These are phyloP conservation scores for Agriopis marginaria DNA, from an alignment of 2,888 invertebrate genomes.

Conservation along the genomic window DNA sequence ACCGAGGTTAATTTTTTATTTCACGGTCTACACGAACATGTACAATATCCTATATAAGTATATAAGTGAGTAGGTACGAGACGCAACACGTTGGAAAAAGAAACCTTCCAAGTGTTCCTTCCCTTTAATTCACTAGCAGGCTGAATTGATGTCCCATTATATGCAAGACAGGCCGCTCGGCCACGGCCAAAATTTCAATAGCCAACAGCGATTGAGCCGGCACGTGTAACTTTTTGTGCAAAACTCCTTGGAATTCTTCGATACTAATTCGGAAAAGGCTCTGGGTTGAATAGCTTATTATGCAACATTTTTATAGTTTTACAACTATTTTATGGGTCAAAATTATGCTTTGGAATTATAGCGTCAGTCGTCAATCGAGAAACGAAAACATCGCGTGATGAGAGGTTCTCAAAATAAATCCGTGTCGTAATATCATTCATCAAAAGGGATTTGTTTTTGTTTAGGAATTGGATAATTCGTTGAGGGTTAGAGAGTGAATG, in stretches of 20 bases:
- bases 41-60: conserved; percentile 14
- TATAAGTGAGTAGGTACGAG: conserved; percentile 30
- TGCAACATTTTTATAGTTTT: conserved; percentile 71
- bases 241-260: conserved; percentile 79
- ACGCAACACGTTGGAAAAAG: conserved; percentile 26
- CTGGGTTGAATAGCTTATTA: conserved; percentile 80
- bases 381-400: conserved; percentile 58
- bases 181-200: conserved; percentile 82
- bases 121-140: conserved; percentile 62
- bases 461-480: no score
- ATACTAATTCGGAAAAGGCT: conserved; percentile 68
- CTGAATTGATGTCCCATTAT: conserved; percentile 77
- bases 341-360: conserved; percentile 58
- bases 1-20: conserved; percentile 58
- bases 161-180: conserved; percentile 70
- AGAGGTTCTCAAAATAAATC: conserved; percentile 46
- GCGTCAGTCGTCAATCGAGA: conserved; percentile 55
- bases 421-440: conserved; percentile 48
- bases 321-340: conserved; percentile 54
- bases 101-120: conserved; percentile 49
- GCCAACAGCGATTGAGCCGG: conserved; percentile 78
- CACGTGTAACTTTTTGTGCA: conserved; percentile 85
- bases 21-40: conserved; percentile 58
- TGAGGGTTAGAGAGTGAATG: conserved; percentile 49
- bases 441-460: no score